Percentiles rank a stretch among this genome's conserved stretches.
These are phyloP conservation scores for Cylloceria caligata DNA, from an alignment of 2,888 invertebrate species.

Conservation along the genomic window DNA sequence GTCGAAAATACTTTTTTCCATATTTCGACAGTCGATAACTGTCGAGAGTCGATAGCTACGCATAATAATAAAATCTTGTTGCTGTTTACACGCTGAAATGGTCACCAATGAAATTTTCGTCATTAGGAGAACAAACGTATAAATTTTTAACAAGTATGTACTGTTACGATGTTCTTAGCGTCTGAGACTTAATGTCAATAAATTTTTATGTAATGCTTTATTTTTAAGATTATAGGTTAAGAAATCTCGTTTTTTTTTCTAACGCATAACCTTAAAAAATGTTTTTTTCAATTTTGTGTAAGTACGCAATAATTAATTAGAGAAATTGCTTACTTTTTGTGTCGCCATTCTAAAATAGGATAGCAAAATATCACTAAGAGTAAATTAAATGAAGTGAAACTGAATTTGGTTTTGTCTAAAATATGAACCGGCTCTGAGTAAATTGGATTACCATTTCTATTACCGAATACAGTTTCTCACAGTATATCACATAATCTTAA, in stretches of 20 bases:
- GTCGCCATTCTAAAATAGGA: not conserved
- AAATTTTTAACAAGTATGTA: not conserved
- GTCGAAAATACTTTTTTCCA: not conserved
- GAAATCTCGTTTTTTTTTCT: not conserved
- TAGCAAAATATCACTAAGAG: not conserved
- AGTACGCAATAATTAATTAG: not conserved
- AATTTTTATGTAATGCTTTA: not conserved
- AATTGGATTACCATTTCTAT: too few species aligned
- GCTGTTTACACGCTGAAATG: not conserved
- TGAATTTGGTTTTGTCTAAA: too few species aligned
- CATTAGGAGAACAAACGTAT: not conserved
- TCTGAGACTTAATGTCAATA: not conserved
- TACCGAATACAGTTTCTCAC: too few species aligned
- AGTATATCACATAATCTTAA: too few species aligned
- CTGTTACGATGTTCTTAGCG: not conserved
- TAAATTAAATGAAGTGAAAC: not conserved
- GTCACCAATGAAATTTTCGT: not conserved
- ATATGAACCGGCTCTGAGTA: too few species aligned
- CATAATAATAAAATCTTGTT: too few species aligned
- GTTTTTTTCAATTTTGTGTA: not conserved
- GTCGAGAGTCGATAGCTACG: slow-evolving; percentile 1
- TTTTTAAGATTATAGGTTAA: not conserved
- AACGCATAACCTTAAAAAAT: not conserved
- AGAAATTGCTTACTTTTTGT: not conserved
- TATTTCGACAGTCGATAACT: slow-evolving; percentile 27